Base-by-base conservation (phyloP, 1,140 invertebrate species). In the Drosophila carrolli region DNA sequence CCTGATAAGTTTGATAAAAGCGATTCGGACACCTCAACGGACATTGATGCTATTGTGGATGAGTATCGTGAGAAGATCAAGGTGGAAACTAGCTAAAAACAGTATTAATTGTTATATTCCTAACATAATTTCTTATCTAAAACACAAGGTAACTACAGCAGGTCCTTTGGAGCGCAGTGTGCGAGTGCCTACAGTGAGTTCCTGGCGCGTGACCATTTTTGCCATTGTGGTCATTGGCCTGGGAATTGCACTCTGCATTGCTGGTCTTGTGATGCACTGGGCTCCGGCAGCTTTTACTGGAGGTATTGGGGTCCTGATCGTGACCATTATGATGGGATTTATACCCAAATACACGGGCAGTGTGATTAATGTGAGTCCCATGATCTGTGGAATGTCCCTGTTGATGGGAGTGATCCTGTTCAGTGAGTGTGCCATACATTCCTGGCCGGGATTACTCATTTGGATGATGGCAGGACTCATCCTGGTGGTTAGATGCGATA, bases 11-110 rank as follows among this genome's bases (percentile, higher is more conserved):
- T 91, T 40, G 91, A 92, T 38, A 84, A 90, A 54, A 78, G 74
- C 19, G 91, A 92, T 44, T 91, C 91, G n/a, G 92, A 92, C 51
- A 92, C 88, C 43, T 92, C 92, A 4, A 92, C 92, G 11, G 92
- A 92, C 53, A 92, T 92, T 40, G 92, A 92, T 78, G 91, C 84
- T 19, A 91, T 92, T 50, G 92, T 92, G 2, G 92, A 92, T 72
- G 92, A 92, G 43, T 92, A 92, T 72, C 70, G 91, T 4, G 91
- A 92, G 46, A 92, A 92, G 74, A 80, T 92, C 16, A 92, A 92
- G 72, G 90, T 91, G 27, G 16, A 0, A 0, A 7, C 0, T 11
- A 13, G 3, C 8, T 7, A 1, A 7, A n/a, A 50, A 4, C 5
- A 8, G 4, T 4, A 38, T 35, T 10, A 11, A 0, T 7, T 37